These are phyloP conservation scores for Syrmaticus mikado DNA, from an alignment of 2,113 vertebrate genomes.

Conservation along the genomic window DNA sequence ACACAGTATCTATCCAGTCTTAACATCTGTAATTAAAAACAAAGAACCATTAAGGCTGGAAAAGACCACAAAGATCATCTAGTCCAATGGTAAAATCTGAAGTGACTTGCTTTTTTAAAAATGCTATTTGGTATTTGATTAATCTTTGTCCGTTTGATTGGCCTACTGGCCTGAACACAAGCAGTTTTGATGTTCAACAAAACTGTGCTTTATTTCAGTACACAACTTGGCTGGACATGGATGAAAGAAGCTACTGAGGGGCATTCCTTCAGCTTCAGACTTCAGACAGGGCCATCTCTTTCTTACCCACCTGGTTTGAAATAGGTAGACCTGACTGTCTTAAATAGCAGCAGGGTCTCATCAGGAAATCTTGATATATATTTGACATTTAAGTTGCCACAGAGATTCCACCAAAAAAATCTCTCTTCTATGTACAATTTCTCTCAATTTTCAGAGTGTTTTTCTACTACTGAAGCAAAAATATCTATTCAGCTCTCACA, in stretches of 20 bases:
- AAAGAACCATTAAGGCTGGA: too few species aligned
- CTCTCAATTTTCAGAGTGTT: background rate
- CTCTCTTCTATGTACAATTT: background rate
- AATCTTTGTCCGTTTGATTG: background rate
- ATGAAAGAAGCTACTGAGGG: background rate
- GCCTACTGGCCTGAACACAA: background rate
- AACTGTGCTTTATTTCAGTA: background rate
- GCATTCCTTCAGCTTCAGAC: background rate
- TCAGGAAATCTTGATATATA: background rate
- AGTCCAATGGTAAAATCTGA: background rate
- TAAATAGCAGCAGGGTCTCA: background rate
- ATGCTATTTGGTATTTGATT: background rate
- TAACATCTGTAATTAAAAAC: background rate
- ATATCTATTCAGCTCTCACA: background rate
- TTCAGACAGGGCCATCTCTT: background rate
- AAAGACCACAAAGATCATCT: too few species aligned
- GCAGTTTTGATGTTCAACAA: background rate
- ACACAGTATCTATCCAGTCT: background rate
- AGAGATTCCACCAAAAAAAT: background rate
- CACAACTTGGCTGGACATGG: background rate
- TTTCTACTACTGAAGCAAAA: background rate
- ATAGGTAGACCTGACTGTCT: background rate
- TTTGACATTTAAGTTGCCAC: background rate
- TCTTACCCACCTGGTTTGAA: background rate
- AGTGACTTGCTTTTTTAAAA: background rate